Evolutionary conservation across 1,140 invertebrate genomes (phyloP).

Genomic region (Thaumetopoea pityocampa): DNA sequence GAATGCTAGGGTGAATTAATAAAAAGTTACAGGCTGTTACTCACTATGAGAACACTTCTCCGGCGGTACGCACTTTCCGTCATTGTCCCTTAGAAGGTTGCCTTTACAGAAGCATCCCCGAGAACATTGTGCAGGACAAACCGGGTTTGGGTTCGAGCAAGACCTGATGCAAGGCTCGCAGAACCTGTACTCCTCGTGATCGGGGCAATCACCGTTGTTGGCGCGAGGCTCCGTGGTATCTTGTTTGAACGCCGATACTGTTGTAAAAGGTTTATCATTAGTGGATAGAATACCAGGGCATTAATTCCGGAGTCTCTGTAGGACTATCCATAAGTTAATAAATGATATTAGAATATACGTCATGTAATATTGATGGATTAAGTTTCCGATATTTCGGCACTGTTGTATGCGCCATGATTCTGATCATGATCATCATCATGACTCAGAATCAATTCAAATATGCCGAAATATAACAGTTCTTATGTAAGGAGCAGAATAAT

Average conservation of each 20-base stretch:
- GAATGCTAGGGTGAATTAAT: too few relatives aligned
- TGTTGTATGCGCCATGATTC: too few relatives aligned
- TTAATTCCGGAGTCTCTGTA: neutral
- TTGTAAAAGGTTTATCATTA: too few relatives aligned
- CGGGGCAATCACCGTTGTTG: constrained; percentile 20
- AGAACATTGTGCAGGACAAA: constrained; percentile 38
- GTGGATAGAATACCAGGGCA: neutral
- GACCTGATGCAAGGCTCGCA: constrained; percentile 38
- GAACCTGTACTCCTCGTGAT: constrained; percentile 38
- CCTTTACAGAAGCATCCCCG: constrained; percentile 44
- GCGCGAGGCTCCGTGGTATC: constrained; percentile 29
- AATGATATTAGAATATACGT: too few relatives aligned
- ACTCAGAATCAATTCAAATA: too few relatives aligned
- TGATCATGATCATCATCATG: too few relatives aligned
- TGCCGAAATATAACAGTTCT: too few relatives aligned
- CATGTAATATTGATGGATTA: too few relatives aligned
- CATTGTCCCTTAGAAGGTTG: constrained; percentile 27
- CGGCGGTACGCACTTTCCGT: constrained; percentile 29
- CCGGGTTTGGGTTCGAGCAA: constrained; percentile 39
- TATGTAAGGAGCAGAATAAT: too few relatives aligned
- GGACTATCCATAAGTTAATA: neutral
- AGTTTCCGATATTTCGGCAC: too few relatives aligned
- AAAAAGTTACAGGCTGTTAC: neutral
- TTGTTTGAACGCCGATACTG: constrained; percentile 20
- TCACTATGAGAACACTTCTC: constrained; percentile 23